A percentile compares a stretch with the other conserved stretches of the same genome.
phyloP scores from a whole-genome alignment of 1,140 invertebrate species.

The Vanessa atalanta region DNA sequence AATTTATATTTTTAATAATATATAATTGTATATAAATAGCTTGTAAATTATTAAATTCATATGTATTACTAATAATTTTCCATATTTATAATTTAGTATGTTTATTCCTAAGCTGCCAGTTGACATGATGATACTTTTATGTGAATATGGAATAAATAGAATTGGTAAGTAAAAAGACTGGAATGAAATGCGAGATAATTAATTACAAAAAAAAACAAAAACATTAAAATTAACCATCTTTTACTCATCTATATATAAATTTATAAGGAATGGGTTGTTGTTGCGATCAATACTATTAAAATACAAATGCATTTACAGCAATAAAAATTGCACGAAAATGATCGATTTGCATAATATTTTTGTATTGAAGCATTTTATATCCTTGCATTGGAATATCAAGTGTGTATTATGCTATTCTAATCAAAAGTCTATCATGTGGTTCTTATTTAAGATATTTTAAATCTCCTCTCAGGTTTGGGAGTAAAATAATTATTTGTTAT shows the following conservation, averaged over 20 bases:
- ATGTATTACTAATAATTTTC: neutral
- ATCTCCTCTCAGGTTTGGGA: neutral
- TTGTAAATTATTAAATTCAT: conserved; percentile 7
- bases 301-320: conserved; percentile 15
- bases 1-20: neutral
- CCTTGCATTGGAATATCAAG: neutral
- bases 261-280: too few species aligned
- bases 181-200: too few species aligned
- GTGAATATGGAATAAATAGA: neutral
- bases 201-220: too few species aligned
- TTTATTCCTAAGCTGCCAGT: conserved; percentile 1
- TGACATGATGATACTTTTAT: neutral
- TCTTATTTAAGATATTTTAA: conserved; percentile 7
- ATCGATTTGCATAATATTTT: neutral
- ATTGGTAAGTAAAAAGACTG: neutral
- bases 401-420: neutral
- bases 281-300: neutral
- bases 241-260: too few species aligned
- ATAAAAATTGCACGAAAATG: conserved; percentile 5
- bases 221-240: too few species aligned
- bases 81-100: conserved; percentile 10
- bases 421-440: conserved; percentile 5
- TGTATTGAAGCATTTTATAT: neutral
- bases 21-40: conserved; percentile 1
- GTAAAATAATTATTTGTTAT: conserved; percentile 2